Percentiles rank a stretch among this genome's conserved stretches.
These are phyloP conservation scores for Phallusia fumigata DNA, from an alignment of 23 tunicate genomes.

Conservation along the genomic window DNA sequence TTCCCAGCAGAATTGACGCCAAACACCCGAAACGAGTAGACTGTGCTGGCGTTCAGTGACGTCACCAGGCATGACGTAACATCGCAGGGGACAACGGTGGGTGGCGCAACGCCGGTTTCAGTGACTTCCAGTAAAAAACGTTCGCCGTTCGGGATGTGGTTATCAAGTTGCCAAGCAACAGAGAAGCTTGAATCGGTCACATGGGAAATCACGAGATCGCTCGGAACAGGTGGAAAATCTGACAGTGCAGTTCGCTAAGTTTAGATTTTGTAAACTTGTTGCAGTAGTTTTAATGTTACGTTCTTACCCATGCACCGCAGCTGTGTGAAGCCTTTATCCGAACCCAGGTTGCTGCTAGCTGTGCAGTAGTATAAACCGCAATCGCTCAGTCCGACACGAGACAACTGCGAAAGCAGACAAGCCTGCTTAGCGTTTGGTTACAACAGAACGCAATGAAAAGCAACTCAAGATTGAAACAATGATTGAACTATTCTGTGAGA, in stretches of 20 bases:
- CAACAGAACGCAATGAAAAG: too few relatives aligned
- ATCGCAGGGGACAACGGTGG: neutral
- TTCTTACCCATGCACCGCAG: conserved; percentile 8
- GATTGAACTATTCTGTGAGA: too few relatives aligned
- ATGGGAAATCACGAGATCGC: neutral
- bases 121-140: neutral
- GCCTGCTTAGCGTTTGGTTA: too few relatives aligned
- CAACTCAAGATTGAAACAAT: too few relatives aligned
- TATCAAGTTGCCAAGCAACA: conserved; percentile 1
- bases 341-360: neutral
- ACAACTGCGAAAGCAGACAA: neutral
- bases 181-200: neutral
- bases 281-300: neutral
- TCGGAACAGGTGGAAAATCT: conserved; percentile 8
- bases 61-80: conserved; percentile 28
- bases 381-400: conserved; percentile 18
- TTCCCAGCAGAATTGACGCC: conserved; percentile 23
- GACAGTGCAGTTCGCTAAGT: neutral
- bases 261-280: too few relatives aligned
- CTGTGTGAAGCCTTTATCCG: neutral
- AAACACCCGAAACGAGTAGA: conserved; percentile 28
- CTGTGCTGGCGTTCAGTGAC: conserved; percentile 45
- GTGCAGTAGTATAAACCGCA: conserved; percentile 24
- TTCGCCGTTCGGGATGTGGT: conserved; percentile 14
- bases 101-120: neutral